These are phyloP conservation scores for Liparis tanakae DNA, from an alignment of 2,797 vertebrate species.

Conservation along the genomic window DNA sequence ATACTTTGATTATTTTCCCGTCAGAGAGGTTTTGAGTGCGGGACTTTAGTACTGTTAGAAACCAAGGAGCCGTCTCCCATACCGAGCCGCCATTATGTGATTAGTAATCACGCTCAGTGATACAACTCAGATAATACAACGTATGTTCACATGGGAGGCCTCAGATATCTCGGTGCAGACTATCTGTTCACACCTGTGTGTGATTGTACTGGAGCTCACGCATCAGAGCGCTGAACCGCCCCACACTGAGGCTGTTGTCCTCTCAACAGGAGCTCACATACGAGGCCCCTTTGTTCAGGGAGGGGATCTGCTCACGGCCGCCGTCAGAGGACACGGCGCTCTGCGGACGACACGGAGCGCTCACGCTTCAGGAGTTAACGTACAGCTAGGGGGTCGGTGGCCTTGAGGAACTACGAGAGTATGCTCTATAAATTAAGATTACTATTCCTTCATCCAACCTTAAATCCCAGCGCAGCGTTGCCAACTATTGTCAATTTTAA, in stretches of 20 bases:
- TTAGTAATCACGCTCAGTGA: not conserved
- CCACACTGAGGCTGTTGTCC: slow-evolving; percentile 46
- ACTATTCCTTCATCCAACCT: not conserved
- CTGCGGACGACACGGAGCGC: not conserved
- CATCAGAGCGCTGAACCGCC: slow-evolving; percentile 27
- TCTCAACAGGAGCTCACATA: slow-evolving; percentile 17
- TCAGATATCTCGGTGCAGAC: not conserved
- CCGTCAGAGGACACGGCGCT: not conserved
- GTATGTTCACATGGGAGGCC: not conserved
- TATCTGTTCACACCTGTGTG: slow-evolving; percentile 32
- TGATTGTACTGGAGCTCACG: slow-evolving; percentile 21
- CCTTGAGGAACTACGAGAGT: not conserved
- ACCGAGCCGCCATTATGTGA: not conserved
- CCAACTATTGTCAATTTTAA: not conserved
- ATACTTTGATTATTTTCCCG: not conserved
- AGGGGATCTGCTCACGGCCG: not conserved
- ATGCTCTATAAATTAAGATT: not conserved
- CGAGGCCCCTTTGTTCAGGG: not conserved
- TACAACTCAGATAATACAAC: not conserved
- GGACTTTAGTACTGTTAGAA: not conserved
- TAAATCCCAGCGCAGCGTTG: not conserved
- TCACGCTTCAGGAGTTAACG: no score
- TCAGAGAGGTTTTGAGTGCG: not conserved
- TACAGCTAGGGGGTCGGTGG: not conserved
- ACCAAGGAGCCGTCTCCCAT: not conserved